A percentile compares a stretch with the other conserved stretches of the same genome.
Conservation (phyloP, 2,113 vertebrate genomes). For the Sinocyclocheilus maitianheensis region DNA sequence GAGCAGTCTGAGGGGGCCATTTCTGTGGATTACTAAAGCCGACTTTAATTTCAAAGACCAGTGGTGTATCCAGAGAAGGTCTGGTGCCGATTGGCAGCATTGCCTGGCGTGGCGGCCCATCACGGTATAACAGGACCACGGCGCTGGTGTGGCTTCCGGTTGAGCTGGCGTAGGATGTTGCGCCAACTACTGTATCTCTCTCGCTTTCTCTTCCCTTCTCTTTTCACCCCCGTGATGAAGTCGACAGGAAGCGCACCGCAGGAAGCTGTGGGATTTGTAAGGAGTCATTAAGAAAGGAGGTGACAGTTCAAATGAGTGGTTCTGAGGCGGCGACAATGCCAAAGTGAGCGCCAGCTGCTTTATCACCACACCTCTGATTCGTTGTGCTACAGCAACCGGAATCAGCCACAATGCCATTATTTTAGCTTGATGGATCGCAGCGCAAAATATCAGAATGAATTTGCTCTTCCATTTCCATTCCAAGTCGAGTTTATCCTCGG, state of each 20-base stretch:
- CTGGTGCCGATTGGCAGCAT: slow-evolving; percentile 76
- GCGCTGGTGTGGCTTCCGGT: slow-evolving; percentile 55
- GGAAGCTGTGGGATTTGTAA: slow-evolving; percentile 69
- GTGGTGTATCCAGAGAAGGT: slow-evolving; percentile 78
- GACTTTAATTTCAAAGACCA: slow-evolving; percentile 86
- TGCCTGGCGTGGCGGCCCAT: slow-evolving; percentile 59
- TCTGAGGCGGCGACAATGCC: slow-evolving; percentile 61
- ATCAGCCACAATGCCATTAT: slow-evolving; percentile 44
- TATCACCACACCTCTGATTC: slow-evolving; percentile 56
- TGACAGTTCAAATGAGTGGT: slow-evolving; percentile 65
- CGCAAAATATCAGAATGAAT: slow-evolving; percentile 36
- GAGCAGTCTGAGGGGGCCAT: slow-evolving; percentile 75
- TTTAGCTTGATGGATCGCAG: slow-evolving; percentile 40
- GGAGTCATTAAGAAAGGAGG: slow-evolving; percentile 69
- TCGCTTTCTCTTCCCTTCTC: slow-evolving; percentile 25
- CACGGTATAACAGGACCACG: slow-evolving; percentile 61
- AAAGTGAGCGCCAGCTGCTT: slow-evolving; percentile 48
- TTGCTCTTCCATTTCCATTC: slow-evolving; percentile 30
- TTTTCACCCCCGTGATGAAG: slow-evolving; percentile 38
- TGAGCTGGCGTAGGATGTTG: slow-evolving; percentile 57
- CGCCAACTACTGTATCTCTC: slow-evolving; percentile 55
- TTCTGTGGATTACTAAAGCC: slow-evolving; percentile 79
- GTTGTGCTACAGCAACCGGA: slow-evolving; percentile 37
- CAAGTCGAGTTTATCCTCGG: slow-evolving; percentile 27
- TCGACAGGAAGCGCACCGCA: slow-evolving; percentile 61